A percentile compares a stretch with the other conserved stretches of the same genome.
phyloP scores from a whole-genome alignment of 2,888 invertebrate species.

The Caenorhabditis macrosperma region DNA sequence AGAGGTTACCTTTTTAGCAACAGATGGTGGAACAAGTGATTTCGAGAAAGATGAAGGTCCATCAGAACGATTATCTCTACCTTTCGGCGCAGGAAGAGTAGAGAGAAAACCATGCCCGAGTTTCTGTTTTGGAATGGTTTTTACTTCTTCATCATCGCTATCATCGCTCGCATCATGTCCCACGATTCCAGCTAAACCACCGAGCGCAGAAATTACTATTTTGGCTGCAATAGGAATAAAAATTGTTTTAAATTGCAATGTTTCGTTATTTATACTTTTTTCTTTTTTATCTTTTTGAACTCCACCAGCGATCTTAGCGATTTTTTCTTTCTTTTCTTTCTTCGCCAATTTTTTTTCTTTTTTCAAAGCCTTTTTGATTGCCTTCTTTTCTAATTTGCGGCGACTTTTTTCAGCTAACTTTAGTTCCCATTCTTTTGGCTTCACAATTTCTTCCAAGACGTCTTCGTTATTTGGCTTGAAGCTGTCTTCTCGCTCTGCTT shows the following conservation, averaged over 20 bases:
- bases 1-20: conserved; percentile 27
- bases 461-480: conserved; percentile 44
- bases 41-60: conserved; percentile 7
- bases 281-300: conserved; percentile 9
- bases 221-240: conserved; percentile 33
- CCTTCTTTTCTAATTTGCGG: conserved; percentile 61
- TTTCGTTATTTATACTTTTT: conserved; percentile 24
- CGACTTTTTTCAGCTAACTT: conserved; percentile 63
- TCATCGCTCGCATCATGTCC: conserved; percentile 38
- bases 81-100: conserved; percentile 49
- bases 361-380: conserved; percentile 53
- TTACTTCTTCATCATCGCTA: conserved; percentile 37
- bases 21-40: conserved; percentile 29
- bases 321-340: conserved; percentile 26
- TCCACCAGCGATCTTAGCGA: conserved; percentile 31
- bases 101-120: conserved; percentile 20
- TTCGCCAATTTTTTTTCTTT: conserved; percentile 49
- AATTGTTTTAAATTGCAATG: not conserved
- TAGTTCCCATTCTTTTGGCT: conserved; percentile 71
- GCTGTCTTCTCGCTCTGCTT: not conserved
- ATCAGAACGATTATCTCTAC: conserved; percentile 41
- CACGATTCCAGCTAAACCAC: conserved; percentile 39
- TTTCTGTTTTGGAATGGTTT: conserved; percentile 15
- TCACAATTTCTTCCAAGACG: conserved; percentile 69
- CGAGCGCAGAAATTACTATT: conserved; percentile 59